Conservation (phyloP, 2,113 vertebrate genomes). For the Pterocles burchelli region DNA sequence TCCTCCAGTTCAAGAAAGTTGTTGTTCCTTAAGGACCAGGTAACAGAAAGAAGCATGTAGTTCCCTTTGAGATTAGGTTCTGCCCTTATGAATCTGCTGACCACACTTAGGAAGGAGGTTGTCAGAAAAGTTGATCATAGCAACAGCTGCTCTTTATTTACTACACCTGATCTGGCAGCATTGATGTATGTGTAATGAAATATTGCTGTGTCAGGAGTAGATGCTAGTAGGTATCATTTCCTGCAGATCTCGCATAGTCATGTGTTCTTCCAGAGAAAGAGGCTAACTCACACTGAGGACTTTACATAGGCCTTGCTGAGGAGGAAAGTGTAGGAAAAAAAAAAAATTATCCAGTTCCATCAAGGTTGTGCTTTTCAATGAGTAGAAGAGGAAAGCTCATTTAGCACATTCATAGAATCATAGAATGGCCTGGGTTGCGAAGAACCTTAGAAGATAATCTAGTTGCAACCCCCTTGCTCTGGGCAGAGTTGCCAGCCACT, state of each 20-base stretch:
- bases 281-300: not conserved
- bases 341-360: not conserved
- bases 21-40: not conserved
- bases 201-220: not conserved
- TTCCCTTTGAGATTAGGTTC: not conserved
- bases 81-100: not conserved
- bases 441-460: too few relatives aligned
- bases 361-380: not conserved
- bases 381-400: not conserved
- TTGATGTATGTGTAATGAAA: constrained; percentile 6
- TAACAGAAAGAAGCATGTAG: not conserved
- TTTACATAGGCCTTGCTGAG: not conserved
- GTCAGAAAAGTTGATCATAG: constrained; percentile 3
- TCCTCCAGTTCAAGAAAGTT: not conserved
- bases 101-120: not conserved
- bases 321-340: not conserved
- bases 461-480: too few relatives aligned
- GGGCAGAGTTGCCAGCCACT: too few relatives aligned
- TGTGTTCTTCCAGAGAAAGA: not conserved
- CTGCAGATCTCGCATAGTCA: not conserved
- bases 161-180: not conserved
- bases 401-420: not conserved
- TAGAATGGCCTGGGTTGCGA: too few relatives aligned
- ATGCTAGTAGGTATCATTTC: not conserved
- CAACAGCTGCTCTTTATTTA: constrained; percentile 24